These are phyloP conservation scores for Diuraphis noxia DNA, from an alignment of 1,140 invertebrate species.

Conservation along the genomic window DNA sequence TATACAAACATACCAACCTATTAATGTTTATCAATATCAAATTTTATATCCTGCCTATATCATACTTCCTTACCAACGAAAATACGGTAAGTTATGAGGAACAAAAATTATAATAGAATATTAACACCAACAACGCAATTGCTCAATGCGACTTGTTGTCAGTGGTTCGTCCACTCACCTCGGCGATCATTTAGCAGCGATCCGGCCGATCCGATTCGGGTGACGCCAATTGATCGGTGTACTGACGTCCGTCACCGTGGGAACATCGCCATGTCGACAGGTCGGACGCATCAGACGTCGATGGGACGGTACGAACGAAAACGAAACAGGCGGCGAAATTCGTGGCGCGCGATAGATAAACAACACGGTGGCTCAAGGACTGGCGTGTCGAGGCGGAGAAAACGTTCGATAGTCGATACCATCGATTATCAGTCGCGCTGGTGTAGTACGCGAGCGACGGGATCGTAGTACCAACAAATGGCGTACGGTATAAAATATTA, in stretches of 20 bases:
- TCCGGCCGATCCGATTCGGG: neutral
- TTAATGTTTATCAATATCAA: neutral
- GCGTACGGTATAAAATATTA: slow-evolving; percentile 31
- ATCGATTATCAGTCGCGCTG: slow-evolving; percentile 48
- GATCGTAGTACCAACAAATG: slow-evolving; percentile 50
- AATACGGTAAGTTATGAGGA: neutral
- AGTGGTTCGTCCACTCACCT: neutral
- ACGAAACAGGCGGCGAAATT: neutral
- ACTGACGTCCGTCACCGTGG: neutral
- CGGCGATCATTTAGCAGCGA: neutral
- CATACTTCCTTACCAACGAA: neutral
- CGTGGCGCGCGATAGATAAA: slow-evolving; percentile 26
- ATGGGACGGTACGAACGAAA: neutral
- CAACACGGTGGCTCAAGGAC: slow-evolving; percentile 38
- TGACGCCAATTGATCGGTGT: neutral
- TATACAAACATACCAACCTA: no score
- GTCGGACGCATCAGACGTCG: neutral
- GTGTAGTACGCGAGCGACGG: neutral
- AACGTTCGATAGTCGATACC: slow-evolving; percentile 53
- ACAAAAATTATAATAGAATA: neutral
- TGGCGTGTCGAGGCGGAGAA: slow-evolving; percentile 16
- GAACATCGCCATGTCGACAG: neutral
- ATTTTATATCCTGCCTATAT: neutral
- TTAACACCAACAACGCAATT: neutral
- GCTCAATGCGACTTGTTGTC: neutral